Evolutionary conservation across 2,888 invertebrate genomes (phyloP).

Genomic region (Meteorus colon): DNA sequence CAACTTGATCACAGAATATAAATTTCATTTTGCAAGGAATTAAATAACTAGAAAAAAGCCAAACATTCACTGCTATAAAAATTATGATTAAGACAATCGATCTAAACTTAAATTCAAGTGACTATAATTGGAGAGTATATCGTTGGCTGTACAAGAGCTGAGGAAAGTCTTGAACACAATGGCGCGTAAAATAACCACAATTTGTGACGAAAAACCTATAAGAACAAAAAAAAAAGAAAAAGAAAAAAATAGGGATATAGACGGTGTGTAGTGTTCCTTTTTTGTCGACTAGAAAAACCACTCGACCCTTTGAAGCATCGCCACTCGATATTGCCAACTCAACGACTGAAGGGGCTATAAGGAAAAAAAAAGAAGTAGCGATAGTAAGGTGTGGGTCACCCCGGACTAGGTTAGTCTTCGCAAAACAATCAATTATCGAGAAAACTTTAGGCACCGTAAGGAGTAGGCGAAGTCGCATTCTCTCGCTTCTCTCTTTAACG

Average conservation of each 20-base stretch:
- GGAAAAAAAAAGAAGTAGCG: constrained; percentile 5
- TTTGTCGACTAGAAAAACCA: constrained; percentile 9
- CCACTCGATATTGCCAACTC: constrained; percentile 24
- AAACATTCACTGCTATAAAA: too few relatives aligned
- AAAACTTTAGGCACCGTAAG: constrained; percentile 58
- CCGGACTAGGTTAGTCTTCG: constrained; percentile 51
- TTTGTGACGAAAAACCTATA: constrained; percentile 1
- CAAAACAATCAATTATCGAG: constrained; percentile 70
- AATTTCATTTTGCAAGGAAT: too few relatives aligned
- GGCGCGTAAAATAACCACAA: constrained; percentile 14
- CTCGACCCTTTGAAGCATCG: constrained; percentile 37
- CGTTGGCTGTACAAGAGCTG: not conserved
- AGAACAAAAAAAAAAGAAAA: not conserved
- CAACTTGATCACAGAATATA: too few relatives aligned
- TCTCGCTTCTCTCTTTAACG: constrained; percentile 30
- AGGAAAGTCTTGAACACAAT: not conserved
- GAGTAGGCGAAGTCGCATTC: constrained; percentile 53
- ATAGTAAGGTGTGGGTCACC: constrained; percentile 29
- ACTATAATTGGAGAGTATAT: not conserved
- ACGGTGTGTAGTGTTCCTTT: not conserved
- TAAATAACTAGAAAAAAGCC: too few relatives aligned
- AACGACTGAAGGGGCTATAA: not conserved
- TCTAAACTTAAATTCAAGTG: too few relatives aligned
- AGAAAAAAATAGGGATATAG: not conserved
- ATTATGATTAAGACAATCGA: too few relatives aligned